These are phyloP conservation scores for Saccopteryx bilineata DNA, from an alignment of 2,113 vertebrate species.

Conservation along the genomic window DNA sequence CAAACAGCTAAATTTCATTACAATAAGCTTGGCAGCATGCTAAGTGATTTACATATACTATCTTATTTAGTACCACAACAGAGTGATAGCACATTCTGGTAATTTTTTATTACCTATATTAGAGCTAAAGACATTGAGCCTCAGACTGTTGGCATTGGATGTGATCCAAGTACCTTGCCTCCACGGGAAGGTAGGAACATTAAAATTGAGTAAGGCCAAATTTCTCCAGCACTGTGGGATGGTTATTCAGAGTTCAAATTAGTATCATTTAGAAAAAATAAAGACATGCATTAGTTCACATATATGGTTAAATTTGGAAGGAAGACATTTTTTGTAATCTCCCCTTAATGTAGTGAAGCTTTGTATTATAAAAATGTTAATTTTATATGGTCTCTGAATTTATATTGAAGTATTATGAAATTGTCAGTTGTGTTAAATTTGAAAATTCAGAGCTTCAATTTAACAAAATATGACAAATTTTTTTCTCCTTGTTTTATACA, in stretches of 20 bases:
- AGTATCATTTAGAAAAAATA: not conserved
- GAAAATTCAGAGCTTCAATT: not conserved
- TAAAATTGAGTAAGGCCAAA: not conserved
- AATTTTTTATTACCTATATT: not conserved
- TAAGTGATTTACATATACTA: not conserved
- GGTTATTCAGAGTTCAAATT: not conserved
- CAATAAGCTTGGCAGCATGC: not conserved
- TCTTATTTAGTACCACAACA: not conserved
- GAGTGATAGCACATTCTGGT: not conserved
- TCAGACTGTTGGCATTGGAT: not conserved
- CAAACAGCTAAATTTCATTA: not conserved
- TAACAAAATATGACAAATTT: not conserved
- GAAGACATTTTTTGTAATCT: not conserved
- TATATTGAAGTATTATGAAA: not conserved
- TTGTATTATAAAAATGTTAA: not conserved
- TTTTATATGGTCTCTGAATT: not conserved
- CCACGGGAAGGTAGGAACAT: not conserved
- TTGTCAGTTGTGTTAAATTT: not conserved
- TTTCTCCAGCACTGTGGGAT: not conserved
- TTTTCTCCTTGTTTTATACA: not conserved
- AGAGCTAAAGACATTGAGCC: not conserved
- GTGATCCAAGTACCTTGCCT: not conserved
- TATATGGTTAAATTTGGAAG: not conserved
- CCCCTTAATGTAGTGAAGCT: not conserved
- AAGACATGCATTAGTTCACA: not conserved